Base-by-base conservation (phyloP, 2,797 vertebrate genomes). In the Danio aesculapii region DNA sequence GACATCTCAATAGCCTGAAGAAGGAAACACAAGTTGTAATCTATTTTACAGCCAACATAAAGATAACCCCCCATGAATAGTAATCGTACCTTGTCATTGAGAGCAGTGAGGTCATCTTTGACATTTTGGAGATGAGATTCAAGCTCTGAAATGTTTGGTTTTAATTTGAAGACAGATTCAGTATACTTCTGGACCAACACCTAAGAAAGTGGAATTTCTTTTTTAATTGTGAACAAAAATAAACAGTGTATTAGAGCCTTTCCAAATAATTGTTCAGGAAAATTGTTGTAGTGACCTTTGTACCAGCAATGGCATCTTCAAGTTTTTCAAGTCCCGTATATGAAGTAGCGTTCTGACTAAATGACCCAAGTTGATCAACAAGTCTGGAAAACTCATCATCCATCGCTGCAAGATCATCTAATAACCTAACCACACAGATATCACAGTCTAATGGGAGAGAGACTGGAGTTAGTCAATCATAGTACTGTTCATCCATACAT, bases 21-120 rank as follows among this genome's bases (percentile, higher is more conserved):
- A 80, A 13, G 59, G 70, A 86, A 71, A 19, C 62, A 8, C 67
- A 57, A n/a, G 43, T 47, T 50, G 52, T n/a, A 55, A 4, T 46
- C 13, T 12, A 44, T 55, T 64, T 39, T 19, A 21, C 43, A 39
- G 47, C 17, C 12, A 11, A 6, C 30, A 47, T 61, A 50, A 53
- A 59, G 41, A 67, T 64, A 83, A 59, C 75, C 8, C 21, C 0
- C 12, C 10, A 17, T 59, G 78, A 84, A 44, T 30, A 84, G 13
- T 6, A 77, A 64, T 61, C 7, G n/a, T 84, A 97, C 95, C 96
- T 96, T 92, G 86, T 95, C 88, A 83, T 90, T 92, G n/a, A 97
- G 87, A 30, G 88, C 84, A 81, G 90, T 92, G 67, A 96, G 19
- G 64, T 95, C 92, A 6, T 6, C 86, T 82, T 88, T 89, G 55